phyloP scores from a whole-genome alignment of 2,113 vertebrate genomes.

The Corythoichthys intestinalis region DNA sequence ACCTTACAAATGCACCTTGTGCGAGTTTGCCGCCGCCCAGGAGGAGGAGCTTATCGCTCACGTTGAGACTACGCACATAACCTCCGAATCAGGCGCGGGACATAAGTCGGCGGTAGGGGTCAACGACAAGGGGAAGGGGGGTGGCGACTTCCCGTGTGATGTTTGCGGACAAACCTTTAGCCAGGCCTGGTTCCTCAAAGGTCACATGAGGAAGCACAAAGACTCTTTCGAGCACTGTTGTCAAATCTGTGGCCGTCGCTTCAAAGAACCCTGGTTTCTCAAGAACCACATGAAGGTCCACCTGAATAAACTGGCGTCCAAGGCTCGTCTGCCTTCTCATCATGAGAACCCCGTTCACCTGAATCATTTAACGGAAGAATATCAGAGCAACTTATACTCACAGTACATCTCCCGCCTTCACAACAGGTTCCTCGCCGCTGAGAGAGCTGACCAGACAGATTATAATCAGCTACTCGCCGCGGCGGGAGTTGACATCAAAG shows the following conservation, averaged over 20 bases:
- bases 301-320: constrained; percentile 92
- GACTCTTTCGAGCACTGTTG: constrained; percentile 98
- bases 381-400: constrained; percentile 87
- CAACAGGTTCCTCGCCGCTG: constrained; percentile 83
- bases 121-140: constrained; percentile 79
- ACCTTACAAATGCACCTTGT: constrained; percentile 97
- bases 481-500: constrained; percentile 84
- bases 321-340: constrained; percentile 75
- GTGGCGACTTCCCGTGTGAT: constrained; percentile 91
- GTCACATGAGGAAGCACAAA: constrained; percentile 99
- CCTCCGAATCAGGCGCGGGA: constrained; percentile 83
- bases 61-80: constrained; percentile 94
- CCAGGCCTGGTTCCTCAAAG: constrained; percentile 98
- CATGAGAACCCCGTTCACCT: constrained; percentile 66
- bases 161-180: constrained; percentile 97
- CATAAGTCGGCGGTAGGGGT: constrained; percentile 71
- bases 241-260: constrained; percentile 94
- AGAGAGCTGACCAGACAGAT: constrained; percentile 81
- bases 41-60: constrained; percentile 97
- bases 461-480: constrained; percentile 83
- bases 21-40: constrained; percentile 92
- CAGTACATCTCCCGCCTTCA: constrained; percentile 92
- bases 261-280: constrained; percentile 99
- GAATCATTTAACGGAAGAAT: constrained; percentile 81
- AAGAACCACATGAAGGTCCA: constrained; percentile 99